These are phyloP conservation scores for Drosophila subobscura DNA, from an alignment of 1,140 invertebrate genomes.

Conservation along the genomic window DNA sequence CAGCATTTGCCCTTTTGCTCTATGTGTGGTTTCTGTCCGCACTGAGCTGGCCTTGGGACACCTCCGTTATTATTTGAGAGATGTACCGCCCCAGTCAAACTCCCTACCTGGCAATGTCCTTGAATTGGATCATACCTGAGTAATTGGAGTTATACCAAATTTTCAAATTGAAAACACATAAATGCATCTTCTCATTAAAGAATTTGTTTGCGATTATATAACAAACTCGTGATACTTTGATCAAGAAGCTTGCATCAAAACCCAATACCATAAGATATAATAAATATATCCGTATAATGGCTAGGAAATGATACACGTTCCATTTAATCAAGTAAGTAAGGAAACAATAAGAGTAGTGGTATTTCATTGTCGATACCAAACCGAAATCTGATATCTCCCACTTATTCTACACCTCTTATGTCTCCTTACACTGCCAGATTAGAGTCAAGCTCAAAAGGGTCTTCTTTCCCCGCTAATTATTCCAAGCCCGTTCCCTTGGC, in stretches of 20 bases:
- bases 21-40: constrained; percentile 93
- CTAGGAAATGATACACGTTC: constrained; percentile 2
- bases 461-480: constrained; percentile 17
- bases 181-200: constrained; percentile 7
- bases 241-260: constrained; percentile 47
- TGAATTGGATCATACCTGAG: constrained; percentile 84
- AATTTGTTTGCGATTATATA: constrained; percentile 47
- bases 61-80: too few species aligned
- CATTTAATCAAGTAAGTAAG: constrained; percentile 85
- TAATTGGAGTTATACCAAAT: constrained; percentile 58
- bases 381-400: constrained; percentile 78
- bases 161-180: constrained; percentile 20
- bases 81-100: too few species aligned
- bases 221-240: constrained; percentile 39
- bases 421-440: constrained; percentile 47
- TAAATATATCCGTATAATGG: constrained; percentile 41
- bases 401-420: constrained; percentile 86
- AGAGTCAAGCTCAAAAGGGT: constrained; percentile 17
- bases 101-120: too few species aligned
- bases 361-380: constrained; percentile 85
- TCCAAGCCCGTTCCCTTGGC: too few species aligned
- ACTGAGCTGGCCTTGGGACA: too few species aligned
- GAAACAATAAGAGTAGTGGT: constrained; percentile 87
- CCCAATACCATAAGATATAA: constrained; percentile 54
- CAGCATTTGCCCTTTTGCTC: constrained; percentile 93